Evolutionary conservation across 2,797 vertebrate species (phyloP).

Genomic region (Darevskia nairensis): DNA sequence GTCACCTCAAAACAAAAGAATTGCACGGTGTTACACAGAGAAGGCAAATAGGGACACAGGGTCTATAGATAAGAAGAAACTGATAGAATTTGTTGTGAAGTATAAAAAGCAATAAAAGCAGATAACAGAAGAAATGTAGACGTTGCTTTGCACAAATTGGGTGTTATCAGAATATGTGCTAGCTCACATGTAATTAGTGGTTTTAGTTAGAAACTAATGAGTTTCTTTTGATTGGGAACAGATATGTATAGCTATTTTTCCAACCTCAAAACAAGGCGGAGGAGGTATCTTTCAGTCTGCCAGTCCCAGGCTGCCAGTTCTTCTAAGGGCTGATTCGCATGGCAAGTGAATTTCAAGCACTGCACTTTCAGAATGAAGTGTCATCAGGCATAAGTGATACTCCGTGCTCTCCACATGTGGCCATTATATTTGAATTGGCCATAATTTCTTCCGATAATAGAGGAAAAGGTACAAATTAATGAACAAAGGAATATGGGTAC

Average conservation of each 20-base stretch:
- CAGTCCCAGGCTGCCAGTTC: background rate
- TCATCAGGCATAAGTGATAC: background rate
- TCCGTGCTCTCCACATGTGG: background rate
- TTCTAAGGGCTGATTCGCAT: background rate
- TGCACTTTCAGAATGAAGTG: background rate
- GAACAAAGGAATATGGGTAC: background rate
- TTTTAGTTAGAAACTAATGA: background rate
- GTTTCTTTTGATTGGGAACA: background rate
- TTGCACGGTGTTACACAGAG: background rate
- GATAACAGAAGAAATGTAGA: background rate
- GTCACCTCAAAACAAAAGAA: background rate
- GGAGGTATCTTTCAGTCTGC: background rate
- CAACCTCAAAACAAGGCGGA: background rate
- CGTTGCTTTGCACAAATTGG: background rate
- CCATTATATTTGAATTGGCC: background rate
- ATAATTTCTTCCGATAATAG: background rate
- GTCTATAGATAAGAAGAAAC: background rate
- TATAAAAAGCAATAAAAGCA: background rate
- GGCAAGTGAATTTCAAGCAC: background rate
- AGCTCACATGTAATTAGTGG: background rate
- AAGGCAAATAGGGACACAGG: background rate
- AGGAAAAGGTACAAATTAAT: background rate
- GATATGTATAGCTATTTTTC: background rate
- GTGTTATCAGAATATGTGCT: background rate
- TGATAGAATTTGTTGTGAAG: background rate